A percentile compares a stretch with the other conserved stretches of the same genome.
Conservation (phyloP, 92 coral and sea anemone genomes). For the Pocillopora grandis region DNA sequence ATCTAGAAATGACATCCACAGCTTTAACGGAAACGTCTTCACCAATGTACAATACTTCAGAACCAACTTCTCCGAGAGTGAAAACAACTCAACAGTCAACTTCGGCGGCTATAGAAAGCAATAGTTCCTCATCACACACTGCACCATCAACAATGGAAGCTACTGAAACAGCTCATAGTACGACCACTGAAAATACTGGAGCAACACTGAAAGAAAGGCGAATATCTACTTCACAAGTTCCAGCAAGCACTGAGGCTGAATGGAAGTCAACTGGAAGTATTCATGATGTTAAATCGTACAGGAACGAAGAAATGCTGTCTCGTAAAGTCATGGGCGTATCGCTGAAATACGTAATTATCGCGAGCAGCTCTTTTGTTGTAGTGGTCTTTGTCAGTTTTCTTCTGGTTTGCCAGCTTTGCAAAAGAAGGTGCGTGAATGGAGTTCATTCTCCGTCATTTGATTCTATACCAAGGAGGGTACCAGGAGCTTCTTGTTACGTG, state of each 20-base stretch:
- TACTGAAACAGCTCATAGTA: neutral
- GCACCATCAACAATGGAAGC: neutral
- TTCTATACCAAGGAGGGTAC: neutral
- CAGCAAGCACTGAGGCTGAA: neutral
- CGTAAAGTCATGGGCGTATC: conserved; percentile 8
- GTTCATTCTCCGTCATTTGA: neutral
- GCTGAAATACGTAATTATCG: conserved; percentile 18
- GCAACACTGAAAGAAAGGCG: neutral
- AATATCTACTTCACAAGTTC: neutral
- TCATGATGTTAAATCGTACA: conserved; percentile 2
- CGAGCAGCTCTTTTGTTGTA: conserved; percentile 6
- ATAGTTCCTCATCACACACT: neutral
- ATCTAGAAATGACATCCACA: conserved; percentile 1
- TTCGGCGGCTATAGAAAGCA: neutral
- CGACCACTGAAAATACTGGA: neutral
- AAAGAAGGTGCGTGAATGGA: conserved; percentile 12
- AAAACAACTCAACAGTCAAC: conserved; percentile 6
- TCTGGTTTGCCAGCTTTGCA: conserved; percentile 18
- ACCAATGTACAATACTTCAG: neutral
- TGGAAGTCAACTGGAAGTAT: neutral
- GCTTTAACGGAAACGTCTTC: neutral
- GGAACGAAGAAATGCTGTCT: neutral
- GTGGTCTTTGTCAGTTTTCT: neutral
- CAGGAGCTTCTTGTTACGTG: too few species aligned
- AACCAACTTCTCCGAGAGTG: neutral